These are phyloP conservation scores for Lasioglossum baleicum DNA, from an alignment of 1,140 invertebrate species.

Conservation along the genomic window DNA sequence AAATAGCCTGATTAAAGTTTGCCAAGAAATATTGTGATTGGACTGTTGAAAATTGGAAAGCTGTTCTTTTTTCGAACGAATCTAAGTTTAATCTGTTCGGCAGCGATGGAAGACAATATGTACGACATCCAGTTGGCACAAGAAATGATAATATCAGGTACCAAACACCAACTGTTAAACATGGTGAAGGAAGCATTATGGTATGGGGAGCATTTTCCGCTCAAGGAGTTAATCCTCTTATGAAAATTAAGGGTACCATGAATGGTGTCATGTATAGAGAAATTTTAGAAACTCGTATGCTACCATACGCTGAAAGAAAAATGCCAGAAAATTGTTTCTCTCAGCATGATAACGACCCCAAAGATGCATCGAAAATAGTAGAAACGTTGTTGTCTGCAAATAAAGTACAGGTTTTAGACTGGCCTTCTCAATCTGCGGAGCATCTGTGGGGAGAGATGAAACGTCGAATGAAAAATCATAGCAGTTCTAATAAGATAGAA, in stretches of 20 bases:
- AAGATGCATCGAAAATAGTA: not conserved
- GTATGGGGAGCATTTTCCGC: not conserved
- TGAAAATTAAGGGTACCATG: too few species aligned
- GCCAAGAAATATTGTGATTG: too few species aligned
- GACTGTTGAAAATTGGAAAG: too few species aligned
- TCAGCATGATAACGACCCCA: not conserved
- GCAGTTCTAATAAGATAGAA: not conserved
- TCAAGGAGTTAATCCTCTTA: not conserved
- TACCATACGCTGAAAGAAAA: not conserved
- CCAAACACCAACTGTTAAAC: not conserved
- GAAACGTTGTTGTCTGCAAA: not conserved
- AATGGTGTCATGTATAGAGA: too few species aligned
- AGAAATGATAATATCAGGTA: too few species aligned
- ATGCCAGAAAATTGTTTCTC: not conserved
- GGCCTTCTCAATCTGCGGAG: not conserved
- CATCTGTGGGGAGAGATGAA: not conserved
- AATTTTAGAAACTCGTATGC: not conserved
- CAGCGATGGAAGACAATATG: too few species aligned
- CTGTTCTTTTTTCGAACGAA: too few species aligned
- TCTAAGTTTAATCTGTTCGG: too few species aligned
- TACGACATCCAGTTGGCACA: too few species aligned
- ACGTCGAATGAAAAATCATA: not conserved
- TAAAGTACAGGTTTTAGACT: not conserved
- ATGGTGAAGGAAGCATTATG: too few species aligned
- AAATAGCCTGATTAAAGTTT: too few species aligned